Conservation (phyloP, 1,140 invertebrate species). For the Stegodyphus mimosarum region DNA sequence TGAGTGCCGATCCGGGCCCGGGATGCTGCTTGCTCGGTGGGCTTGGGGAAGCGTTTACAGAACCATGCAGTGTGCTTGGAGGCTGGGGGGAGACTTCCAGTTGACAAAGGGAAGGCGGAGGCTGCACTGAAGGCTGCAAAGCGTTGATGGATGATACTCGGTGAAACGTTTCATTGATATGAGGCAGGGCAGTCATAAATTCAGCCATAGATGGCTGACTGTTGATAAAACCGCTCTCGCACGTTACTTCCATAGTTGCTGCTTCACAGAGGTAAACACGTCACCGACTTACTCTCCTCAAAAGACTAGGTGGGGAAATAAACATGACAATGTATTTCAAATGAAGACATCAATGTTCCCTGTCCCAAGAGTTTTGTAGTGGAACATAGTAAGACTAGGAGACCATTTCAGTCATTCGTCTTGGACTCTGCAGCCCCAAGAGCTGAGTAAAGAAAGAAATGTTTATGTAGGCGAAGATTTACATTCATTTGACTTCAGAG, state of each 20-base stretch:
- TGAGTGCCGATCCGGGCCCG: slow-evolving; percentile 32
- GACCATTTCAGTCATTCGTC: too few species aligned
- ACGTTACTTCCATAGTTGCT: slow-evolving; percentile 64
- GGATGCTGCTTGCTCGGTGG: slow-evolving; percentile 58
- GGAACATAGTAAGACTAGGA: too few species aligned
- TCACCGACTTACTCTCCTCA: not conserved
- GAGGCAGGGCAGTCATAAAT: slow-evolving; percentile 79
- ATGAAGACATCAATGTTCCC: slow-evolving; percentile 3
- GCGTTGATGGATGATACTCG: slow-evolving; percentile 66
- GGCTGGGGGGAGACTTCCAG: slow-evolving; percentile 58
- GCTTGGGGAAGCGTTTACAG: slow-evolving; percentile 49
- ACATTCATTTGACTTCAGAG: too few species aligned
- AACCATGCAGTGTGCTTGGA: slow-evolving; percentile 27
- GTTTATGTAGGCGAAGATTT: too few species aligned
- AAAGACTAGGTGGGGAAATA: not conserved
- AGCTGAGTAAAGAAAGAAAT: too few species aligned
- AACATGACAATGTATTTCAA: not conserved
- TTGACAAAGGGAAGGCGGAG: slow-evolving; percentile 55
- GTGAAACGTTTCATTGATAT: slow-evolving; percentile 65
- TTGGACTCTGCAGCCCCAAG: too few species aligned
- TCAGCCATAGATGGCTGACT: slow-evolving; percentile 93
- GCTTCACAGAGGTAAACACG: not conserved
- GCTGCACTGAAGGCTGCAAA: slow-evolving; percentile 46
- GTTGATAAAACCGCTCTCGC: slow-evolving; percentile 90
- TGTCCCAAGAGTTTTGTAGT: not conserved